Percentiles rank a stretch among this genome's conserved stretches.
phyloP scores from a whole-genome alignment of 53 echinoderm and acorn worm genomes.

The Apostichopus leukothele region DNA sequence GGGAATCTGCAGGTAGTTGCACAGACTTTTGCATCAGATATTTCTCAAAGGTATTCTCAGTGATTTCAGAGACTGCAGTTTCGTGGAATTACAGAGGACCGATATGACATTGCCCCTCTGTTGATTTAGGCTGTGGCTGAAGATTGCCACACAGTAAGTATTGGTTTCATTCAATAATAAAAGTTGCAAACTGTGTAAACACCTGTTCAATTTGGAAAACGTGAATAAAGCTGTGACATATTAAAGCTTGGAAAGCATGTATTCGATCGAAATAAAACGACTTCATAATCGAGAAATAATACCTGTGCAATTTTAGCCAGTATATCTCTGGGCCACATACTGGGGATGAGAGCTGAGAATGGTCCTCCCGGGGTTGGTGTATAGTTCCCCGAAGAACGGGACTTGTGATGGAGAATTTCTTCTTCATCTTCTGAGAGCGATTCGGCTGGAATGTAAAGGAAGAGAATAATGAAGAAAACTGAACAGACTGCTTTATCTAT shows the following conservation, averaged over 20 bases:
- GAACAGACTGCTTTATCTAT: no score
- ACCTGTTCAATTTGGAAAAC: no score
- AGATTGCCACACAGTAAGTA: background rate
- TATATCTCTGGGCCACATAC: conserved; percentile 97
- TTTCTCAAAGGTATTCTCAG: no score
- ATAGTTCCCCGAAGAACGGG: conserved; percentile 73
- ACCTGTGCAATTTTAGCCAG: conserved; percentile 94
- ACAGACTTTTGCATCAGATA: no score
- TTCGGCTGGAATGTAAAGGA: conserved; percentile 65
- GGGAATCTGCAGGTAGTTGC: no score
- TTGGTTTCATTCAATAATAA: background rate
- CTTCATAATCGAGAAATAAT: background rate
- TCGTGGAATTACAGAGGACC: no score
- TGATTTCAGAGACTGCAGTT: no score
- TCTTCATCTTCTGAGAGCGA: conserved; percentile 98
- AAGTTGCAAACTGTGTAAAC: no score
- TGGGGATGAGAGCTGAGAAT: conserved; percentile 94
- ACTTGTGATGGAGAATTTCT: conserved; percentile 69
- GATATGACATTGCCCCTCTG: no score
- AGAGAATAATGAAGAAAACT: no score
- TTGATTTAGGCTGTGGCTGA: no score
- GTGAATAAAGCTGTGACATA: no score
- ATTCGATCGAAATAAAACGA: background rate
- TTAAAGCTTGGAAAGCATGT: background rate
- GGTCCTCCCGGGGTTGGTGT: conserved; percentile 94